Evolutionary conservation across 2,797 vertebrate species (phyloP), one percentile per base, ranked within the genome.

Genomic region (Psittacula derbiana): DNA sequence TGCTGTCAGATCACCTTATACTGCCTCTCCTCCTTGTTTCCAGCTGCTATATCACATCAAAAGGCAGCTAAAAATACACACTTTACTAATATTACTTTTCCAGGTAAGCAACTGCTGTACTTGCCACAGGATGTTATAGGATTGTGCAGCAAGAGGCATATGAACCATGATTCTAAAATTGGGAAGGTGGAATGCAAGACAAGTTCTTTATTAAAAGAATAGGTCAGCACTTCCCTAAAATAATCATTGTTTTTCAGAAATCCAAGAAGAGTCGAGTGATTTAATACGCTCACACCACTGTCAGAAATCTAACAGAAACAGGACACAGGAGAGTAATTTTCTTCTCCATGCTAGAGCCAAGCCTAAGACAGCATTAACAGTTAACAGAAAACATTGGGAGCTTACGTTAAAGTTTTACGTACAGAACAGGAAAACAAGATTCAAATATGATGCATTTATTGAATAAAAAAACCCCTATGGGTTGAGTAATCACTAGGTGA

Each of bases 21-120:
- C 81, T 66, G 62, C 83, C 74, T 86, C 82, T 89, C 76, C 80
- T 93, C 84, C 94, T 95, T 80, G 83, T 96, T 96, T 95, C 94
- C 97, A 97, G 96, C 97, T 97, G 97, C 96, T 95, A 80, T 82
- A 94, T 95, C 93, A 94, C 90, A 97, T 97, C 97, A 97, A 97
- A 97, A 97, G 95, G 86, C 91, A 95, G 95, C 97, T 97, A 97
- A 97, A 97, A 97, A 97, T 97, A 97, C 71, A 95, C 95, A 81
- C 87, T 96, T 97, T 96, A 90, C 96, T 97, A 97, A 96, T 97
- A 96, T 96, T 97, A 97, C 96, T 96, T 96, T 97, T 97, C 97
- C 97, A 97, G 97, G 97, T 97, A 97, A 97, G 96, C 93, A 95
- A 97, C 81, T 96, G 96, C 94, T 95, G 93, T 86, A 91, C 81